Base-by-base conservation (phyloP, 2,797 vertebrate genomes). In the Enteromius fasciolatus region DNA sequence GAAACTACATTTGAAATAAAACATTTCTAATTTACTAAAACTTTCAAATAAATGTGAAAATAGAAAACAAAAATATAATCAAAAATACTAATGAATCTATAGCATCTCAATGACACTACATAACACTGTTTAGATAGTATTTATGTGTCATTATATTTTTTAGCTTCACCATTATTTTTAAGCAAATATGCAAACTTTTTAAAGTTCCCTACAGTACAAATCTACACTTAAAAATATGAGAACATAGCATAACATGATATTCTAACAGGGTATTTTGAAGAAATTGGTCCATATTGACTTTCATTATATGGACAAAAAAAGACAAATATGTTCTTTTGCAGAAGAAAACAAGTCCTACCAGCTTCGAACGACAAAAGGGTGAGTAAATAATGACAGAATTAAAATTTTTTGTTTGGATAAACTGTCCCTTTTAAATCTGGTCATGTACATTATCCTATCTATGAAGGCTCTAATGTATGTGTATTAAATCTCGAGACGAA, bases 371-470 rank as follows among this genome's bases (percentile, higher is more conserved):
- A 70, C 41, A 28, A 5, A 6, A 48, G 4, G 41, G 3, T 48
- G 68, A 46, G 67, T 2, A 10, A 70, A 70, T 48, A 1, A 48
- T 31, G 25, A 50, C 23, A 48, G 25, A 20, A 50, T 50, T 50
- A 0, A 0, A 20, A 5, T 36, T 20, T 20, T 31, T 20, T 5
- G 28, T 31, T 20, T 3, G 28, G 20, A 10, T 54, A 36, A 54
- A 54, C 12, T 5, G 46, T 72, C 9, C 2, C 33, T 11, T 41
- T 28, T 41, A 25, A 63, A 61, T 68, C 54, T 46, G 18, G 31
- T 46, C n/a, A 39, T 68, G 57, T 75, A 57, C 50, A 68, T 23
- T 28, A 77, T 48, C n/a, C 8, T 2, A n/a, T 50, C 75, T 46
- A 50, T 72, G 50, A 64, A 50, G 36, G 15, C 9, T 33, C 18